These are phyloP conservation scores for Neotoma lepida DNA, from an alignment of 2,113 vertebrate species.

Conservation along the genomic window DNA sequence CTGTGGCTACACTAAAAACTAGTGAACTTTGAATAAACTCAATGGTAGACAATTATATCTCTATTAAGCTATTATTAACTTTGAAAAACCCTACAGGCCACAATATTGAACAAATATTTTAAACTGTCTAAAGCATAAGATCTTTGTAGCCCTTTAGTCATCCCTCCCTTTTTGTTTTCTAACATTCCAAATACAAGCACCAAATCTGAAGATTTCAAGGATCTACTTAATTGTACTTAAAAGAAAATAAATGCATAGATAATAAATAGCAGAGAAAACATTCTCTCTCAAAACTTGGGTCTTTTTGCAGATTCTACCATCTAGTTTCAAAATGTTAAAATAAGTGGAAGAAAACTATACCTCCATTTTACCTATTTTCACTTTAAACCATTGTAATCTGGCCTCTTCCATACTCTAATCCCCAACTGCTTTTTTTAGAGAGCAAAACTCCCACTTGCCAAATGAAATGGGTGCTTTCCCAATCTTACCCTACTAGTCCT, in stretches of 20 bases:
- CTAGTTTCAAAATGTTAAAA: slow-evolving; percentile 44
- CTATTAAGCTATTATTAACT: slow-evolving; percentile 37
- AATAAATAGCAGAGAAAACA: slow-evolving; percentile 53
- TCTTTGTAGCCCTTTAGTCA: neutral
- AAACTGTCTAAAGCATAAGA: neutral
- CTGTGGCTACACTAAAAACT: slow-evolving; percentile 43
- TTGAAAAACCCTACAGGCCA: slow-evolving; percentile 3
- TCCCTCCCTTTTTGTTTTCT: neutral
- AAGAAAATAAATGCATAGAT: neutral
- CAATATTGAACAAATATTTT: slow-evolving; percentile 37
- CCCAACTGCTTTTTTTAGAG: slow-evolving; percentile 36
- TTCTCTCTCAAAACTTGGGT: neutral
- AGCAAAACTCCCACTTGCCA: neutral
- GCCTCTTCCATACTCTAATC: neutral
- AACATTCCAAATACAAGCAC: slow-evolving; percentile 53
- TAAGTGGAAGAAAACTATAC: neutral
- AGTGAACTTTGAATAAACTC: slow-evolving; percentile 39
- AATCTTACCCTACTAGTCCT: slow-evolving; percentile 35
- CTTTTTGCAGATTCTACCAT: neutral
- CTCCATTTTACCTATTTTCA: neutral
- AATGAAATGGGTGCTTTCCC: slow-evolving; percentile 17
- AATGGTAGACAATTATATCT: neutral
- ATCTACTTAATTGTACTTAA: slow-evolving; percentile 44
- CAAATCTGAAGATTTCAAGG: neutral
- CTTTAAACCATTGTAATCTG: neutral